Base-by-base conservation (phyloP, 2,888 invertebrate species). In the Drosophila mayaguana region DNA sequence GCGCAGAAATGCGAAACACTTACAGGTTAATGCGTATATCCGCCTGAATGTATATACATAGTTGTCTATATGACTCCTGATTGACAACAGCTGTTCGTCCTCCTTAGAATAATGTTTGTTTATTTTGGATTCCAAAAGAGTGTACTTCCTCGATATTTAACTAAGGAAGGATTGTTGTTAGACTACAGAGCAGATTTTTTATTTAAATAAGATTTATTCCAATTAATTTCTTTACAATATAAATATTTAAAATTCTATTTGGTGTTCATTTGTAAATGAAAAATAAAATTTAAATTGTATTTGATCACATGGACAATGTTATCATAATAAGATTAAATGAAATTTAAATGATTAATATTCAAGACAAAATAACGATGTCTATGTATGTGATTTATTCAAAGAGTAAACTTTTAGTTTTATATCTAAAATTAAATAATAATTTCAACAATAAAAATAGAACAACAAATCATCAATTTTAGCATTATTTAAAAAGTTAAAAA, bases 31-130 rank as follows among this genome's bases (percentile, higher is more conserved):
- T 60, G 48, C 46, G 28, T 57, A 63, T 28, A 16, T 45, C 12
- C 16, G 20, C 22, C n/a, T 46, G 11, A 36, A 38, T 50, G 4
- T 36, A 32, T 43, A 42, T 36, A 32, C 34, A 42, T 20, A 34
- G 20, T 12, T 42, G 50, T 55, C 40, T 40, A 59, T 46, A 28
- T 42, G 25, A 28, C 25, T 36, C n/a, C 25, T 18, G 12, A 18
- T 8, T n/a, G 3, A 57, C 46, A 75, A 61, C 79, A 77, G 75
- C 78, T 77, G 78, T 53, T 65, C 5, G 34, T 22, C 18, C 11
- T 11, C 12, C 28, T 53, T 20, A n/a, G 20, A 38, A 50, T n/a
- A 25, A 14, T 25, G n/a, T 28, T 1, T 36, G 28, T 40, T 48
- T 34, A 18, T 25, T 7, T 43, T 16, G 14, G 14, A n/a, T 20